Base-by-base conservation (phyloP, 2,797 vertebrate species). In the Protonibea diacanthus region DNA sequence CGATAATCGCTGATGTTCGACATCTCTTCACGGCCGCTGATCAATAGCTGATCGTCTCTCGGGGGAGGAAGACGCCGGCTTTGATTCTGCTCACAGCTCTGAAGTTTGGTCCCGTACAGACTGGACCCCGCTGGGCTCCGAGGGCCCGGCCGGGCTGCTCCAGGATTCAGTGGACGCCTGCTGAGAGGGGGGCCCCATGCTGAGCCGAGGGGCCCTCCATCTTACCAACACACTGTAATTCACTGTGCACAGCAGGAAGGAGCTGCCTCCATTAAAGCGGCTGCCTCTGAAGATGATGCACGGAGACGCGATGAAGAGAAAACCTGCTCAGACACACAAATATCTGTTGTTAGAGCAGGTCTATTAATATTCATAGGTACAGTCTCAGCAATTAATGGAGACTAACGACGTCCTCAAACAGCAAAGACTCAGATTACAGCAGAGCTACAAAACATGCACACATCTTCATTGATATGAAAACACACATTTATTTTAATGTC, bases 21-120 rank as follows among this genome's bases (percentile, higher is more conserved):
- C 85, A 82, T 80, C 74, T n/a, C 68, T 45, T 73, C 66, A 55
- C 20, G 57, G 55, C 20, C 2, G 23, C 51, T 73, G 76, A 90
- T 91, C 86, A 84, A 86, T 82, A 71, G 53, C 42, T 67, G 17
- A 55, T 84, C 55, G 59, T 42, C 57, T 65, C 78, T 71, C 29
- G 12, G 63, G 69, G 75, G 69, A 74, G 69, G 75, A 69, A 73
- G 49, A 56, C 25, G n/a, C 15, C 4, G 25, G 25, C 76, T 83
- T 86, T 87, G 72, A 86, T 84, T 84, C 65, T 52, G 38, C 61
- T 65, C 73, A 38, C 60, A 21, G 67, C 64, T 82, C 69, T 74
- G 61, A 76, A 80, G 60, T 77, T 63, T 52, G 57, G 59, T 51
- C 49, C 21, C 15, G 13, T 11, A 67, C 27, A 51, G 40, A 62